Conservation (phyloP, 2,888 invertebrate species). For the Chrysomela aeneicollis region DNA sequence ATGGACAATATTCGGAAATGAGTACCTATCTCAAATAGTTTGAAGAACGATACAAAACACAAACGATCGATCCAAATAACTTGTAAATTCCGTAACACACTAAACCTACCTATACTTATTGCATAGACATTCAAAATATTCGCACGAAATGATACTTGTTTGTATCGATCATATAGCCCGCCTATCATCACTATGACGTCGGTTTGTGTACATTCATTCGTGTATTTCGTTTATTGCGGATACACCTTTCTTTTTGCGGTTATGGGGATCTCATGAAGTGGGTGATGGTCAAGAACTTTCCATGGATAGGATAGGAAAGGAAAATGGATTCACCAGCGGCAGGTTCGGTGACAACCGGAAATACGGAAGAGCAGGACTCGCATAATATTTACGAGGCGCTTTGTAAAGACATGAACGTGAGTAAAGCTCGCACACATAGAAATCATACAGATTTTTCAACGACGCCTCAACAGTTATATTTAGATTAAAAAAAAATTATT, state of each 20-base stretch:
- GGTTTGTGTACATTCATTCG: not conserved
- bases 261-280: not conserved
- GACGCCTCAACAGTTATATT: not conserved
- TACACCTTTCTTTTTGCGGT: not conserved
- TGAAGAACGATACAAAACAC: no score
- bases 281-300: not conserved
- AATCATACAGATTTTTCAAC: not conserved
- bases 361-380: constrained; percentile 77
- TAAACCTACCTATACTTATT: no score
- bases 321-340: constrained; percentile 3
- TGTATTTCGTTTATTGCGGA: constrained; percentile 1
- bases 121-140: no score
- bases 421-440: constrained; percentile 36
- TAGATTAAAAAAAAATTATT: no score
- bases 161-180: constrained; percentile 8
- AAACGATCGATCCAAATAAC: no score
- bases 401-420: constrained; percentile 70
- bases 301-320: not conserved
- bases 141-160: constrained; percentile 11
- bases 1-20: no score
- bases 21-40: no score
- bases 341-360: constrained; percentile 48
- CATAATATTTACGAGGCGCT: constrained; percentile 76
- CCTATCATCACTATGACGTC: constrained; percentile 19
- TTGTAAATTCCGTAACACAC: no score